These are phyloP conservation scores for Drosophila subquinaria DNA, from an alignment of 2,888 invertebrate genomes.

Conservation along the genomic window DNA sequence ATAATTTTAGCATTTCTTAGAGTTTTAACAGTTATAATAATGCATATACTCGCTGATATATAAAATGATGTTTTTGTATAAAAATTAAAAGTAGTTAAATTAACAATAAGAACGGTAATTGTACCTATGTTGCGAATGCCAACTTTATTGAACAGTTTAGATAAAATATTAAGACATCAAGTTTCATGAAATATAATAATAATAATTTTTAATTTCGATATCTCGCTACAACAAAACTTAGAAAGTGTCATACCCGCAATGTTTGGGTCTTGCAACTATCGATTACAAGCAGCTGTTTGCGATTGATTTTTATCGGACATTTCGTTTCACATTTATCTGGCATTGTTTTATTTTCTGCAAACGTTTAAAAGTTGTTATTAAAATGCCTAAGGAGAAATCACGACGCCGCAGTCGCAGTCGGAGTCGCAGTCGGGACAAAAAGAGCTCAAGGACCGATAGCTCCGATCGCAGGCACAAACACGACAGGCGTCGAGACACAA, in stretches of 20 bases:
- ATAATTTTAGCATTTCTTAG: too few relatives aligned
- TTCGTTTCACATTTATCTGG: conserved; percentile 1
- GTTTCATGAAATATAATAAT: too few relatives aligned
- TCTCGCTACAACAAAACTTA: background rate
- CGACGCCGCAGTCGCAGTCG: conserved; percentile 45
- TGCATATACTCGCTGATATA: too few relatives aligned
- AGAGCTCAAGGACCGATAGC: conserved; percentile 23
- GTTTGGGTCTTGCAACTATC: conserved; percentile 21
- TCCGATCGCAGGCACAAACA: conserved; percentile 21
- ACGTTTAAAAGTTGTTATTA: conserved; percentile 30
- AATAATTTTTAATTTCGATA: too few relatives aligned
- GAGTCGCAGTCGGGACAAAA: conserved; percentile 45
- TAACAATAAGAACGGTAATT: too few relatives aligned
- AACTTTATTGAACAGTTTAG: background rate
- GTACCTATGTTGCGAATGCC: too few relatives aligned
- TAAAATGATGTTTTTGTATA: too few relatives aligned
- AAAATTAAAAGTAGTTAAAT: too few relatives aligned
- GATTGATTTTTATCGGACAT: background rate
- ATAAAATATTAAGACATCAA: background rate
- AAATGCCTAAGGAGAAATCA: conserved; percentile 67
- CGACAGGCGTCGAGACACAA: conserved; percentile 20
- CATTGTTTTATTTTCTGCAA: conserved; percentile 28
- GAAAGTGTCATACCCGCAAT: background rate
- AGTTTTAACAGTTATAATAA: too few relatives aligned
- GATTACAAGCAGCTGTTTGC: conserved; percentile 46